phyloP scores from a whole-genome alignment of 2,888 invertebrate species.

The Dione vanillae region DNA sequence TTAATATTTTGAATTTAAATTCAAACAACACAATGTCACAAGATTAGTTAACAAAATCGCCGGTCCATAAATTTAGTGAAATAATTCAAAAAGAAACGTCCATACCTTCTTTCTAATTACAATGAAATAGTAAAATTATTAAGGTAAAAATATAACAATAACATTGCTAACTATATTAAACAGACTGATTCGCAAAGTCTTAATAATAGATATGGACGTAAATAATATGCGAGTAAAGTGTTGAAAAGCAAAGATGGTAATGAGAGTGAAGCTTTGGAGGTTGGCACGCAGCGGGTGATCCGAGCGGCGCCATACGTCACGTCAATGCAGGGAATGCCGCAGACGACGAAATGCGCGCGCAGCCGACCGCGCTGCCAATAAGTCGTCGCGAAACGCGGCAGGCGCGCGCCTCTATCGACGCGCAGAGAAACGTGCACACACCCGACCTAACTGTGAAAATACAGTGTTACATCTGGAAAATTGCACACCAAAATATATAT shows the following conservation, averaged over 20 bases:
- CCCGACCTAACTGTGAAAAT: slow-evolving; percentile 55
- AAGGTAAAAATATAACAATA: too few relatives aligned
- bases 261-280: slow-evolving; percentile 19
- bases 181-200: too few relatives aligned
- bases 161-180: too few relatives aligned
- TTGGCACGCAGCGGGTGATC: slow-evolving; percentile 27
- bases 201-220: too few relatives aligned
- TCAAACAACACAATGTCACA: too few relatives aligned
- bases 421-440: slow-evolving; percentile 58
- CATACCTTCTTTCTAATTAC: too few relatives aligned
- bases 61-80: too few relatives aligned
- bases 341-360: slow-evolving; percentile 61
- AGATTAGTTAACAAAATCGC: too few relatives aligned
- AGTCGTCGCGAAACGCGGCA: slow-evolving; percentile 58
- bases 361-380: slow-evolving; percentile 61
- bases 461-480: slow-evolving; percentile 42
- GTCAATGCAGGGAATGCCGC: slow-evolving; percentile 57
- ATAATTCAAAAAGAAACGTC: too few relatives aligned
- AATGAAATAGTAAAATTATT: too few relatives aligned
- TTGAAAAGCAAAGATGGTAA: not conserved
- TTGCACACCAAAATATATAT: slow-evolving; percentile 25
- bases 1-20: too few relatives aligned
- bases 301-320: slow-evolving; percentile 44
- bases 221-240: not conserved
- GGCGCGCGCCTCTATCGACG: slow-evolving; percentile 72